A percentile compares a stretch with the other conserved stretches of the same genome.
These are phyloP conservation scores for Leguminivora glycinivorella DNA, from an alignment of 1,140 invertebrate species.

Conservation along the genomic window DNA sequence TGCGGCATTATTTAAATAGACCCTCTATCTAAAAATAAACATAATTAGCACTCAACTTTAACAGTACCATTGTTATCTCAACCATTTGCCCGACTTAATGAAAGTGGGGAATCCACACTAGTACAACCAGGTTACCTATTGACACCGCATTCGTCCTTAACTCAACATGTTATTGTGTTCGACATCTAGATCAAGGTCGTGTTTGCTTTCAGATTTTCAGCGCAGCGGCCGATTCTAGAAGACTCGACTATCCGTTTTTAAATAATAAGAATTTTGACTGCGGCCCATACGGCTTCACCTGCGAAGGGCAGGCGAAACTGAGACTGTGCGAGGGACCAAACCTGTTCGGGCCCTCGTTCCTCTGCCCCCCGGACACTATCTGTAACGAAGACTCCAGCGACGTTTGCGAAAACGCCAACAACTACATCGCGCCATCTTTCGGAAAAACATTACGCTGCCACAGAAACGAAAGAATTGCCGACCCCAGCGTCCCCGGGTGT, in stretches of 20 bases:
- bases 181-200: slow-evolving; percentile 11
- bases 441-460: slow-evolving; percentile 56
- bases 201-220: slow-evolving; percentile 18
- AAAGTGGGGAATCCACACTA: slow-evolving; percentile 4
- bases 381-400: slow-evolving; percentile 67
- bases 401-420: slow-evolving; percentile 60
- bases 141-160: slow-evolving; percentile 10
- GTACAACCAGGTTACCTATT: slow-evolving; percentile 3
- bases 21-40: background rate
- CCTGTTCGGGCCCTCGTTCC: slow-evolving; percentile 57
- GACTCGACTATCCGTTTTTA: slow-evolving; percentile 30
- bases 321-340: slow-evolving; percentile 61
- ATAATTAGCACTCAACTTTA: background rate
- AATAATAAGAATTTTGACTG: slow-evolving; percentile 48
- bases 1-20: background rate
- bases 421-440: slow-evolving; percentile 55
- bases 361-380: slow-evolving; percentile 59
- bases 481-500: slow-evolving; percentile 62
- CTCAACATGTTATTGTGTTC: slow-evolving; percentile 4
- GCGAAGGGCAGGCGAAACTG: slow-evolving; percentile 55
- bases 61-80: background rate
- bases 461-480: slow-evolving; percentile 62
- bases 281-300: slow-evolving; percentile 65
- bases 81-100: background rate
- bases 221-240: background rate